phyloP scores from a whole-genome alignment of 2,797 vertebrate species.

The Tadarida brasiliensis region DNA sequence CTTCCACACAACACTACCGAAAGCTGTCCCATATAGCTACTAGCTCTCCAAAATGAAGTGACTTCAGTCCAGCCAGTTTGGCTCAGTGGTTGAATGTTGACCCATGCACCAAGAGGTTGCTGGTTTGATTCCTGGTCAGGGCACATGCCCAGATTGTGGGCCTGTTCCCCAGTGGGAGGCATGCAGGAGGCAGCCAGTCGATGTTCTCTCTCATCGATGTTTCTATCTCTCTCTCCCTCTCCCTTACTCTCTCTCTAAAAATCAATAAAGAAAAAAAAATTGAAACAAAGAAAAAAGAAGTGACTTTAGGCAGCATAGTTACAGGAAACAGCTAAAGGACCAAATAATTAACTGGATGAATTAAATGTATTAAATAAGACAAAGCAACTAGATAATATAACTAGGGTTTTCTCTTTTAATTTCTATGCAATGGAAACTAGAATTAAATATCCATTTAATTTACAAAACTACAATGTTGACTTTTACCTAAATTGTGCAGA shows the following conservation, averaged over 20 bases:
- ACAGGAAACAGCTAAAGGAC: neutral
- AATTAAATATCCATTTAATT: slow-evolving; percentile 44
- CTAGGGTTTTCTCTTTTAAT: neutral
- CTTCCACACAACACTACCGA: neutral
- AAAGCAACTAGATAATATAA: neutral
- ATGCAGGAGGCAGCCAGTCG: no score
- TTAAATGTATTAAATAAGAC: neutral
- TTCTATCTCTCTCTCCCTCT: no score
- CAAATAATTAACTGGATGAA: neutral
- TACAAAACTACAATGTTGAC: neutral
- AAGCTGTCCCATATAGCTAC: neutral
- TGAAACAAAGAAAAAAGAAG: neutral
- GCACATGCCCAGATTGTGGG: no score
- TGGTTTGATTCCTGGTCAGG: no score
- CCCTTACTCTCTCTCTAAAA: no score
- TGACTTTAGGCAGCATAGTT: neutral
- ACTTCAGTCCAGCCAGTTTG: neutral
- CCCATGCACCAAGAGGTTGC: no score
- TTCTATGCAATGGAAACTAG: neutral
- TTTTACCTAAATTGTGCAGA: neutral
- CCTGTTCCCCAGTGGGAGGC: no score
- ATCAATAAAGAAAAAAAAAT: no score
- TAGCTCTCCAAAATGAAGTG: neutral
- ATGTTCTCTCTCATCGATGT: no score
- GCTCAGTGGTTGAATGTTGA: no score